Evolutionary conservation across 2,888 invertebrate genomes (phyloP).

Genomic region (Andrena praecox): DNA sequence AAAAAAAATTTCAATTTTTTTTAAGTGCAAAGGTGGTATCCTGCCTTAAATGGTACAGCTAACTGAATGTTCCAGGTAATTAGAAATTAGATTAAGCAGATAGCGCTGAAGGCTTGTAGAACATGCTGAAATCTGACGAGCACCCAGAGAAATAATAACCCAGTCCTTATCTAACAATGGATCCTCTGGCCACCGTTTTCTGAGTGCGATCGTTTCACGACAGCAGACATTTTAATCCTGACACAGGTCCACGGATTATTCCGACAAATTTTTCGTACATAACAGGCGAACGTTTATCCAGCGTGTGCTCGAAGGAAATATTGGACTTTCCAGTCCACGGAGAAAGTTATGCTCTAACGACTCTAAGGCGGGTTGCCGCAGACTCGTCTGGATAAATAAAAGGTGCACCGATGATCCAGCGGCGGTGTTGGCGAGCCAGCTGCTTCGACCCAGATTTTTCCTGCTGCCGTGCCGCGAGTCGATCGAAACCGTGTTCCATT

Average conservation of each 20-base stretch:
- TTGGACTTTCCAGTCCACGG: conserved; percentile 77
- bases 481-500: conserved; percentile 4
- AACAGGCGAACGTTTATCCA: background rate
- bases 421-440: conserved; percentile 50
- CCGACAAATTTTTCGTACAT: background rate
- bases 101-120: background rate
- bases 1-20: too few species aligned
- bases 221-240: too few species aligned
- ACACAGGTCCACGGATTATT: background rate
- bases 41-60: background rate
- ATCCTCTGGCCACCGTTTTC: background rate
- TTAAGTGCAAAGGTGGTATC: too few species aligned
- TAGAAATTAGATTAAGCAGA: conserved; percentile 1
- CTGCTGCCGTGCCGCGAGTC: conserved; percentile 8
- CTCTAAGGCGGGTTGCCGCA: conserved; percentile 57
- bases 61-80: background rate
- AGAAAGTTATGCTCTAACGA: conserved; percentile 75
- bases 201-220: background rate
- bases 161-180: background rate
- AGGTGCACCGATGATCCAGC: conserved; percentile 71
- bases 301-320: conserved; percentile 50
- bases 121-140: background rate
- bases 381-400: conserved; percentile 69
- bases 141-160: background rate
- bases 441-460: conserved; percentile 64